phyloP scores from a whole-genome alignment of 2,113 vertebrate species.

The Cyanoderma ruficeps region DNA sequence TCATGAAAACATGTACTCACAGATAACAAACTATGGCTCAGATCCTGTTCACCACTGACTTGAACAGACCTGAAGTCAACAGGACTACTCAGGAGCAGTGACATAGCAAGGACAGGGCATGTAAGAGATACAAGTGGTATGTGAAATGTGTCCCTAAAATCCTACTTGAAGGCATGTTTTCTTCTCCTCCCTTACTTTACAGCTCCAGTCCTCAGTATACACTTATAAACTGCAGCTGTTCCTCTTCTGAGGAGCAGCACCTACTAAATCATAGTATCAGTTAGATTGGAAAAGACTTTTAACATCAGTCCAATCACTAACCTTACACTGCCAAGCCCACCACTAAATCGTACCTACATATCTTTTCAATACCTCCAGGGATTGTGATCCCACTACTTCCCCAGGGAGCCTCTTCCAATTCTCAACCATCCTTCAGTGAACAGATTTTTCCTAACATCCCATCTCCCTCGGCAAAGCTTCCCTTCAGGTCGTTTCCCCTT shows the following conservation, averaged over 20 bases:
- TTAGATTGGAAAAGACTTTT: background rate
- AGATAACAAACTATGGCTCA: background rate
- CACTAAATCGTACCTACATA: background rate
- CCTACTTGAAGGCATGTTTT: background rate
- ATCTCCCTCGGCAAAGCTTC: background rate
- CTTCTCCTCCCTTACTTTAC: background rate
- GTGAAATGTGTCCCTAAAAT: background rate
- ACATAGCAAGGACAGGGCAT: background rate
- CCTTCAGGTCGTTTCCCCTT: background rate
- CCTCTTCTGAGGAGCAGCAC: background rate
- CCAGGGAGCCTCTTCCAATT: background rate
- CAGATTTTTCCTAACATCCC: background rate
- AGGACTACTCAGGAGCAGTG: background rate
- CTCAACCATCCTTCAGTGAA: background rate
- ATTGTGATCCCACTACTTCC: background rate
- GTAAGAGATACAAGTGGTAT: background rate
- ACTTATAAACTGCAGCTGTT: background rate
- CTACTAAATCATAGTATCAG: background rate
- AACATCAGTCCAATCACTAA: background rate
- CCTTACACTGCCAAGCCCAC: background rate
- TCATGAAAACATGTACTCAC: background rate
- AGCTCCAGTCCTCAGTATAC: background rate
- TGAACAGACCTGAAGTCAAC: background rate
- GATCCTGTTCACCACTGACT: background rate
- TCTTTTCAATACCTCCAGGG: background rate